Base-by-base conservation (phyloP, 2,888 invertebrate species). In the Cataglyphis altisquamis region DNA sequence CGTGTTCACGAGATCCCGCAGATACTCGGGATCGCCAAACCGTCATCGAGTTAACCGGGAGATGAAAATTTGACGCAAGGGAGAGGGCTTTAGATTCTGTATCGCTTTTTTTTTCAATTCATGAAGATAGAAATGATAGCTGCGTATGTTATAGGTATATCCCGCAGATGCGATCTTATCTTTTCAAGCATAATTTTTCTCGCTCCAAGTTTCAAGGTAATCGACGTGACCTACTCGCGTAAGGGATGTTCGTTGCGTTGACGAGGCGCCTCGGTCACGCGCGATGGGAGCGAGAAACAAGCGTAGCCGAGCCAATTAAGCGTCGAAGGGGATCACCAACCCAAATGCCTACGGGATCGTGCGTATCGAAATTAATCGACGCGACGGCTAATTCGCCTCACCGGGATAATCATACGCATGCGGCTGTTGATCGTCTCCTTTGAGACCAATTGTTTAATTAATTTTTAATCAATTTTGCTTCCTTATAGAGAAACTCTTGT, bases 301-400 rank as follows among this genome's bases (percentile, higher is more conserved):
- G 86, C 78, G 73, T 73, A 87, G 77, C 82, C 80, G 83, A 86
- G 84, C 86, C 89, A 89, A 89, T 89, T 89, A 89, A 84, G 63
- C 84, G 81, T 66, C 77, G 70, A 84, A 84, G 81, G 86, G 89
- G 57, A 66, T 63, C 73, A 21, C 45, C 60, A 45, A 70, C 85
- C 85, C 36, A n/a, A 64, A 63, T 70, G 84, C 82, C 82, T 78
- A 41, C 55, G 84, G 80, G 75, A 62, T 75, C 84, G 63, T 32
- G 80, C 84, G 81, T 85, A 88, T 88, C 85, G 88, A 89, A 89
- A 89, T 89, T 86, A 89, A 88, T 89, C 84, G 86, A 60, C 84
- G 64, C 63, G 81, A 29, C 55, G 57, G 68, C 21, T 89, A 89
- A 88, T 89, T 89, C 60, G 62, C 82, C 73, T 52, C 82, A 83